A percentile compares a stretch with the other conserved stretches of the same genome.
phyloP scores from a whole-genome alignment of 2,888 invertebrate genomes.

The Pyrrhosoma nymphula region DNA sequence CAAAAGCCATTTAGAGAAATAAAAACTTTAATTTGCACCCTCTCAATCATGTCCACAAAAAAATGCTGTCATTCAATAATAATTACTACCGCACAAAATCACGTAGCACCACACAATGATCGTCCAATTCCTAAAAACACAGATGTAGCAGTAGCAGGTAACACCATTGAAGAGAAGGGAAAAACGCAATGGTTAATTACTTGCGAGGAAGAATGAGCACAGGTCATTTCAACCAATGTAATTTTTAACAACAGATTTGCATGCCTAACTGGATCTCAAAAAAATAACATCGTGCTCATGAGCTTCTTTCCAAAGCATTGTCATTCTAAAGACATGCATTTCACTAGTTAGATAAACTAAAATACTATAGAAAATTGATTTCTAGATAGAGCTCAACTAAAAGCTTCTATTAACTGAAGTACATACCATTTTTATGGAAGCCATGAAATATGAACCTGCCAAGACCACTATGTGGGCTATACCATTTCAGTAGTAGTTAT shows the following conservation, averaged over 20 bases:
- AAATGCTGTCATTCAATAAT: background rate
- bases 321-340: background rate
- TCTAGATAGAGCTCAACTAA: background rate
- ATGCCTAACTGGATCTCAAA: background rate
- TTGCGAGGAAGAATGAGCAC: background rate
- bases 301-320: background rate
- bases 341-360: background rate
- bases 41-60: background rate
- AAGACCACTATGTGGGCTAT: background rate
- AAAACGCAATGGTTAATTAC: slow-evolving; percentile 5
- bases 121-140: slow-evolving; percentile 45
- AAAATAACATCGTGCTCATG: background rate
- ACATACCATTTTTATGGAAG: background rate
- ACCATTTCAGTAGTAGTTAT: background rate
- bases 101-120: slow-evolving; percentile 31
- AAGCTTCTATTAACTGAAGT: background rate
- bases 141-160: slow-evolving; percentile 9
- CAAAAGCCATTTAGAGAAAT: background rate
- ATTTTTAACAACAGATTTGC: background rate
- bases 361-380: background rate
- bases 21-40: background rate
- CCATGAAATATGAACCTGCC: background rate
- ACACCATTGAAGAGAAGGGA: slow-evolving; percentile 4
- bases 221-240: background rate
- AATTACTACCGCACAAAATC: background rate